A percentile compares a stretch with the other conserved stretches of the same genome.
These are phyloP conservation scores for Otis tarda DNA, from an alignment of 2,113 vertebrate species.

Conservation along the genomic window DNA sequence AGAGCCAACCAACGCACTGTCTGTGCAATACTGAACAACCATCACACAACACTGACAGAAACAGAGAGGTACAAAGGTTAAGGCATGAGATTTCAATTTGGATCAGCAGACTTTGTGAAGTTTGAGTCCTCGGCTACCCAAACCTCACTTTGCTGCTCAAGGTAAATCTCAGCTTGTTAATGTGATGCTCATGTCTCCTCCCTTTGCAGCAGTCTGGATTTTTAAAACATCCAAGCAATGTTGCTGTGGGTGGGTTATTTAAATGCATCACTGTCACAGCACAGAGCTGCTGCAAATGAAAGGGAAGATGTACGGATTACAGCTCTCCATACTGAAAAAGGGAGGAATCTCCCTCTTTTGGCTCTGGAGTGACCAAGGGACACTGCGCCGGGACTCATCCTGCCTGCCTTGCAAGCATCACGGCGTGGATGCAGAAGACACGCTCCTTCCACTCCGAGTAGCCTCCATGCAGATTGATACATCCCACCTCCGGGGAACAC, in stretches of 20 bases:
- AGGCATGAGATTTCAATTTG: accelerated
- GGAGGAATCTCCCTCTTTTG: background rate
- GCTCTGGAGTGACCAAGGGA: background rate
- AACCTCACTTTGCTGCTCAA: background rate
- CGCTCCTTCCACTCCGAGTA: background rate
- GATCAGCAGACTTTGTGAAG: background rate
- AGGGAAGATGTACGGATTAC: background rate
- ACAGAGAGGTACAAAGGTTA: background rate
- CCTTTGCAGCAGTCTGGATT: background rate
- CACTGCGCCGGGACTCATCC: background rate
- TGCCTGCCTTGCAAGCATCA: background rate
- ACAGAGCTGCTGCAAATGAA: background rate
- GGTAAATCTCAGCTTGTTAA: background rate
- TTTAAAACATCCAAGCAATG: background rate
- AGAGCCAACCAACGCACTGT: background rate
- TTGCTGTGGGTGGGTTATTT: background rate
- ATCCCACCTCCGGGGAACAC: background rate
- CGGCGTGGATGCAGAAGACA: background rate
- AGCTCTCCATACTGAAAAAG: background rate
- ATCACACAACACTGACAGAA: background rate
- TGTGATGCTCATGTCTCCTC: background rate
- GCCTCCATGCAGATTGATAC: background rate
- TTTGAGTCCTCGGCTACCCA: background rate
- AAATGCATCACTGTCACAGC: background rate
- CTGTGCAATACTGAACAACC: background rate